Evolutionary conservation across 1,140 invertebrate species (phyloP), one percentile per base, ranked within the genome.

Genomic region (Micrasema longulum): DNA sequence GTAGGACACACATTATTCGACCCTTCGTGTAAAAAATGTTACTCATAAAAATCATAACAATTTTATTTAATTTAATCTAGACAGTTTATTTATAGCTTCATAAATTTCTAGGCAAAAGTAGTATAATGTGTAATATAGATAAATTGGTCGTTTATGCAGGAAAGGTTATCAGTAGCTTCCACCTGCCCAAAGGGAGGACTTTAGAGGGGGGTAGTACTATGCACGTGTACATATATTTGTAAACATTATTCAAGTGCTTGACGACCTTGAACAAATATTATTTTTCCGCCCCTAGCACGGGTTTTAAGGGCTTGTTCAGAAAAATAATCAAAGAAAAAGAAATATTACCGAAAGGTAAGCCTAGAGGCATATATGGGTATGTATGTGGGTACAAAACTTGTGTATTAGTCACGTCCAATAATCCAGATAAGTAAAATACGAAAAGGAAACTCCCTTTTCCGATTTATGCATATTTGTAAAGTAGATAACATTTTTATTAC

Each of bases 91-190:
- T 60, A 60, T 60, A 35, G 11, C 10, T 6, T 60, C 20, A 60
- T 60, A 60, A 60, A 60, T 60, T 60, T 38, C 6, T 7, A 20
- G 36, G 14, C 55, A n/a, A 41, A 16, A 60, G 35, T 60, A 22
- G 36, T 41, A 16, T 16, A 41, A 60, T 16, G 55, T 41, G 11
- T 60, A 9, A 22, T 60, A 22, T 38, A 14, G 36, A 60, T 41
- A 38, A 60, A 60, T 60, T 31, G 55, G 31, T 16, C 16, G 36
- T 60, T 60, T 60, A 60, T 60, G 35, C 55, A 38, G 55, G 55
- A 41, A 38, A n/a, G 23, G 35, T 60, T 60, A 60, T 60, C 55
- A 60, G 55, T 0, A 35, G 35, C n/a, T n/a, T 18, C 16, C 55
- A 60, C 55, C 55, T 60, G 55, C 36, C 14, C 7, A 22, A 18